phyloP scores from a whole-genome alignment of 2,113 vertebrate genomes.

The Amia ocellicauda region DNA sequence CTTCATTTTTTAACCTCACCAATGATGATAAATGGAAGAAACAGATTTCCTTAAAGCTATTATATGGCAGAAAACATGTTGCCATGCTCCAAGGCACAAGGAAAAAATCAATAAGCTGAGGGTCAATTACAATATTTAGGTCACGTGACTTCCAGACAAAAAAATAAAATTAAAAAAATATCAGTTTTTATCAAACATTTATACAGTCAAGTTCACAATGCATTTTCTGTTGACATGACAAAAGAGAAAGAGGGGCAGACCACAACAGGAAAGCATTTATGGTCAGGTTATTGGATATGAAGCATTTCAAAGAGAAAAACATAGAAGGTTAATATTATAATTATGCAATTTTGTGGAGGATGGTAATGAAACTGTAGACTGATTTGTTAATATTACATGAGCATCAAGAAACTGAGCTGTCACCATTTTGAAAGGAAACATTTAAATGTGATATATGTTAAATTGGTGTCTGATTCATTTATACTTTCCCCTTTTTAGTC shows the following conservation, averaged over 20 bases:
- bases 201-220: slow-evolving; percentile 32
- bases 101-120: slow-evolving; percentile 67
- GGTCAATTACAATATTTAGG: slow-evolving; percentile 75
- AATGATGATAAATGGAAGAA: slow-evolving; percentile 62
- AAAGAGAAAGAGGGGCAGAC: slow-evolving; percentile 6
- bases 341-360: no score
- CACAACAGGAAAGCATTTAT: not conserved
- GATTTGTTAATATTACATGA: no score
- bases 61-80: slow-evolving; percentile 66
- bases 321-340: not conserved
- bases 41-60: slow-evolving; percentile 54
- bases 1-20: slow-evolving; percentile 35
- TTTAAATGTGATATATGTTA: no score
- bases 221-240: slow-evolving; percentile 22
- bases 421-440: no score
- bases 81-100: slow-evolving; percentile 51
- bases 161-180: slow-evolving; percentile 59
- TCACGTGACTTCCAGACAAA: slow-evolving; percentile 68
- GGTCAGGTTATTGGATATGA: not conserved
- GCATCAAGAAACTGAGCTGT: no score
- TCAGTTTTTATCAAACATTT: slow-evolving; percentile 37
- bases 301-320: slow-evolving; percentile 1
- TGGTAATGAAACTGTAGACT: no score
- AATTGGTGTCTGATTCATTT: no score
- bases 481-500: no score